Base-by-base conservation (phyloP, 2,113 vertebrate genomes). In the Centropristis striata region DNA sequence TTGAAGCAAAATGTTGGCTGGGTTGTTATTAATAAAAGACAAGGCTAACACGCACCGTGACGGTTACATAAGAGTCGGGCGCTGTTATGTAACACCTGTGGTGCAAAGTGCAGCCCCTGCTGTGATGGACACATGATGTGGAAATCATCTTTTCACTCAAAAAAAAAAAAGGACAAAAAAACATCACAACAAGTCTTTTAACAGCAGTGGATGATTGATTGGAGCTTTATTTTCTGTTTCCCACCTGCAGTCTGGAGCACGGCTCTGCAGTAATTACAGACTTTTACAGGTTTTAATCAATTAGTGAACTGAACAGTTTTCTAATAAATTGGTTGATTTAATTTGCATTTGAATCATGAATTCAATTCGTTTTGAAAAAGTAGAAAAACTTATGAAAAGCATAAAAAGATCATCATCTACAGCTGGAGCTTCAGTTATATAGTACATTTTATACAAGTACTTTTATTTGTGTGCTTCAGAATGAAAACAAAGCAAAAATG, bases 21-120 rank as follows among this genome's bases (percentile, higher is more conserved):
- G 32, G 42, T 27, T n/a, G 55, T 73, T 88, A 65, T 84, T 79
- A 73, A 87, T 72, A 76, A 64, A 75, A 73, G 37, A 37, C 42
- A 61, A 73, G 23, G 75, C 58, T 76, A 27, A 68, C 51, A 70
- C 49, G 16, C 47, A 32, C 64, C 0, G 0, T 23, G 14, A 16
- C 11, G 46, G 70, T 94, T 92, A 81, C 65, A 78, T 90, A 92
- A 92, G 61, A 80, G 49, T 37, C 42, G 72, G 54, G 36, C 44
- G 47, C 27, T 36, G 47, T 91, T 90, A 84, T n/a, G 12, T 74
- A 90, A 93, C 64, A 69, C 65, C 65, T 81, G 82, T 75, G 69
- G 71, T 21, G 49, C 53, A 85, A 66, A 77, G 53, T 57, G 37
- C 67, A 75, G 46, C 25, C 46, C 71, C 74, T 88, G 86, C 80